Base-by-base conservation (phyloP, 2,797 vertebrate genomes). In the Thunnus albacares region DNA sequence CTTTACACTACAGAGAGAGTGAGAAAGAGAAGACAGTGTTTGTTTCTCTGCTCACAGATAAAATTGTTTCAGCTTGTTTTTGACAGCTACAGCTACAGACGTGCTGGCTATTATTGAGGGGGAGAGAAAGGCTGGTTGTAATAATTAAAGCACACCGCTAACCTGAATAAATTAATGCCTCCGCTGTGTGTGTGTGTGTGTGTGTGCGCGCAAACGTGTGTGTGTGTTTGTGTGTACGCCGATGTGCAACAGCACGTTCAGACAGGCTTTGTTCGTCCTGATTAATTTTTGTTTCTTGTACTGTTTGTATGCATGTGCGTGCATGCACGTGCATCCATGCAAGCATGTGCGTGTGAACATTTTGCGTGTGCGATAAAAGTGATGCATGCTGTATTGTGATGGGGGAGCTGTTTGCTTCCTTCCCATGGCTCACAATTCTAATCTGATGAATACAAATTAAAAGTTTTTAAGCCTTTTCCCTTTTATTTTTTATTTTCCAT, bases 1-100 rank as follows among this genome's bases (percentile, higher is more conserved):
- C 91, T 83, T 83, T 79, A 85, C 90, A 92, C 89, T 85, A 92
- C 89, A 93, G 81, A 91, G 82, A 59, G 76, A 78, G 72, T 15
- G 55, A 38, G 45, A 61, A 67, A 86, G 83, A 77, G 71, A 74
- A 78, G 79, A 77, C 57, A 15, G 74, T 91, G 90, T 92, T 92
- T 91, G 92, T 94, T 94, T 91, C 79, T 79, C 65, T 73, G 82
- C 86, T 71, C 77, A 52, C 90, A 94, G 90, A 95, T 93, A 90
- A 94, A 95, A 96, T 95, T 93, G 93, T 95, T 96, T 88, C 88
- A 71, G 90, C 88, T 93, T 94, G 91, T 95, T 95, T 95, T 93
- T 96, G 95, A 96, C 95, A 95, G 95, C 94, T 93, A 85, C 87
- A 84, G 80, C 85, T 75, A 84, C 85, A 91, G 82, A 89, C 73